Base-by-base conservation (phyloP, 2,797 vertebrate genomes). In the Danionella dracula region DNA sequence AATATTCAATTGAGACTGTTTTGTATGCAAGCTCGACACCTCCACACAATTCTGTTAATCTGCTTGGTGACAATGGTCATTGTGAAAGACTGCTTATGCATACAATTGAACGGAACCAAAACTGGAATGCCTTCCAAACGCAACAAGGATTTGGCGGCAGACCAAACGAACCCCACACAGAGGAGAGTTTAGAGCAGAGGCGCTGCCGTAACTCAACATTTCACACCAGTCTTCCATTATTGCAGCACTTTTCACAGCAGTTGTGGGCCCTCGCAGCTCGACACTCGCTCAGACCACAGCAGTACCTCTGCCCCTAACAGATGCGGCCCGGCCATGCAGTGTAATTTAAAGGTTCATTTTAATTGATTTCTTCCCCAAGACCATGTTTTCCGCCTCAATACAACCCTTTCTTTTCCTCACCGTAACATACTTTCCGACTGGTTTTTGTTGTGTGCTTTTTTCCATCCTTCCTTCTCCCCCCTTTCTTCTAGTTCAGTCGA, bases 401-500 rank as follows among this genome's bases (percentile, higher is more conserved):
- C 63, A 76, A 73, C 66, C 74, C 70, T 70, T 76, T 76, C 58
- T 71, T 76, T 76, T 70, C 45, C 65, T 49, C 46, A 5, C 40
- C 10, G 56, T 75, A 71, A 75, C 69, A 76, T 74, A 78, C 73
- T 77, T 68, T 73, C 78, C 46, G 57, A 58, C 70, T 68, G 53
- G 74, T 73, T 65, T 73, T 71, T 53, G 32, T 66, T 50, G 37
- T 42, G 68, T 68, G 68, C 2, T 12, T 66, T 55, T 51, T 41
- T 42, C 8, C 67, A 66, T 62, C 21, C 34, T 38, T 70, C 65
- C 40, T 49, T 32, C 15, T 57, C 56, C 63, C 54, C 20, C 79
- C 74, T 72, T 84, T 76, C 76, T 75, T 79, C 80, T 65, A 73
- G 77, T 76, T 76, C 70, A 76, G 79, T 84, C 66, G 78, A 85